Percentiles rank a stretch among this genome's conserved stretches.
These are phyloP conservation scores for Origma solitaria DNA, from an alignment of 2,113 vertebrate genomes.

Conservation along the genomic window DNA sequence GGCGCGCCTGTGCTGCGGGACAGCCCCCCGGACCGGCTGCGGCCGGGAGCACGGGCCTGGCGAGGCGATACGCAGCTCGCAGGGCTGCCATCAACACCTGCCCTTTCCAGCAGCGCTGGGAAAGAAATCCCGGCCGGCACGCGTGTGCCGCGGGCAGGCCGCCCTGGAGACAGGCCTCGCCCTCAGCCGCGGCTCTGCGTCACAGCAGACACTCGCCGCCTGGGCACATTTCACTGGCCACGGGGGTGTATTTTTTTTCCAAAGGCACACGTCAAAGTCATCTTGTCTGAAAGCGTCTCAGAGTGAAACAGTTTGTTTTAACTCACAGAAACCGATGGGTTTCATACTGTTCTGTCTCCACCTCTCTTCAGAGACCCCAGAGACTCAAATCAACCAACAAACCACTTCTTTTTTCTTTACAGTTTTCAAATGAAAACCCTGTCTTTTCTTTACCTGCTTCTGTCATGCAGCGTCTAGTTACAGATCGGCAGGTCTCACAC, in stretches of 20 bases:
- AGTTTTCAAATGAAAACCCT: neutral
- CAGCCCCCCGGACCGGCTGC: neutral
- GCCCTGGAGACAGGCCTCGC: neutral
- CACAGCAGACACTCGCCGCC: neutral
- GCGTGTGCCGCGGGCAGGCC: neutral
- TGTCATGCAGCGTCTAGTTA: neutral
- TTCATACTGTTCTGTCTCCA: neutral
- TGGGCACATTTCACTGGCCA: neutral
- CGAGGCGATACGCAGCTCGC: neutral
- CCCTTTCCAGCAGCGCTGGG: rapidly evolving
- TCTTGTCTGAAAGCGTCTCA: neutral
- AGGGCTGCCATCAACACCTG: neutral
- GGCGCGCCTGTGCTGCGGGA: rapidly evolving
- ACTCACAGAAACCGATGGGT: neutral
- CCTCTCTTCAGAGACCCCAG: neutral
- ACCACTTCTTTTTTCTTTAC: neutral
- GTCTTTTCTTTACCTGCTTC: neutral
- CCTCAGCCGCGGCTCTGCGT: rapidly evolving
- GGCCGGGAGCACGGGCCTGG: neutral
- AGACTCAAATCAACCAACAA: neutral
- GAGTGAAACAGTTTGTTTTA: conserved; percentile 5
- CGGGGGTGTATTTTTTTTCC: neutral
- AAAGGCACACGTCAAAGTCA: neutral
- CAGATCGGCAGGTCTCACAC: neutral
- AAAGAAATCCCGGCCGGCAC: neutral